Base-by-base conservation (phyloP, 2,888 invertebrate species). In the Thumatha senex region DNA sequence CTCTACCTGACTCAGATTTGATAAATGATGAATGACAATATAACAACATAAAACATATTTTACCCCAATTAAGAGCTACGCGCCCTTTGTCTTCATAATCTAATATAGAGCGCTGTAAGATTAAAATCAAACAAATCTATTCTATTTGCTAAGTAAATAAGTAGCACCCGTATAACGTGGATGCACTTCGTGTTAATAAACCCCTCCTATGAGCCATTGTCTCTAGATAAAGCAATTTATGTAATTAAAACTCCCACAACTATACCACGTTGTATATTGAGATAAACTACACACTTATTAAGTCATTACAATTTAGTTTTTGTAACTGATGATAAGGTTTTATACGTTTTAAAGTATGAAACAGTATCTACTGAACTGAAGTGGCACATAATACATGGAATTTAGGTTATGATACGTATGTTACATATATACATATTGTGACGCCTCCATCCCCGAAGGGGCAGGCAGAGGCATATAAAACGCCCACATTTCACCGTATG, bases 151-250 rank as follows among this genome's bases (percentile, higher is more conserved):
- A 79, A 86, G 78, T 83, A 83, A 88, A 87, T 76, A 77, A 77
- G 74, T 61, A 72, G 67, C 75, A 78, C 89, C 90, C 89, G 89
- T 89, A 89, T 88, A 72, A 70, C 69, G 74, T 62, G 74, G 85
- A 85, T 86, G 81, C 69, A 60, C 63, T 73, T 69, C 69, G 79
- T 74, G 79, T 84, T 84, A 85, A 84, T 86, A 85, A 83, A 84
- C 79, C 70, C 74, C 76, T 81, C 82, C 79, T 80, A 76, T 24
- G 62, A 64, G 63, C 81, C 71, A 86, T 90, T 91, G 90, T 91
- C 87, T 89, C 81, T 77, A 50, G 56, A 90, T 91, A 89, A 86
- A 91, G 89, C 84, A 89, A 91, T 91, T 90, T 88, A 88, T 80
- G 85, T 90, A 90, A 91, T 91, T 91, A 91, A 86, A 85, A 82